Conservation (phyloP, 2,113 vertebrate genomes). For the Actenoides hombroni region DNA sequence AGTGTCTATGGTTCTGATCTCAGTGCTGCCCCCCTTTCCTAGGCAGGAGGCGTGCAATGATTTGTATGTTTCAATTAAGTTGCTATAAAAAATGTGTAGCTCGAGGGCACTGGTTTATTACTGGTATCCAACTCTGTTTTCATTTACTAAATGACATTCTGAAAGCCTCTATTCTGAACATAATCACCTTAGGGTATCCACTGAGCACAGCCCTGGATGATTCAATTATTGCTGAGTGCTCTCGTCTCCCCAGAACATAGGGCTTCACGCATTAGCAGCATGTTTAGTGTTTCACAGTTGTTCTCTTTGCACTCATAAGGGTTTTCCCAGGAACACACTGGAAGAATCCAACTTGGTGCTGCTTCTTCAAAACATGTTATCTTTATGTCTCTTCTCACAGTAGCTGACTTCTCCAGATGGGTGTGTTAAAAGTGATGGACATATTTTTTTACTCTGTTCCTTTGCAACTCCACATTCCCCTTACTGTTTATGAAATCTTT, state of each 20-base stretch:
- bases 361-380: neutral
- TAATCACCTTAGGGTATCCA: slow-evolving; percentile 72
- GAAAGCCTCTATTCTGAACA: slow-evolving; percentile 70
- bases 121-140: slow-evolving; percentile 75
- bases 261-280: slow-evolving; percentile 31
- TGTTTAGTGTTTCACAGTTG: slow-evolving; percentile 26
- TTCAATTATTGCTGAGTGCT: slow-evolving; percentile 70
- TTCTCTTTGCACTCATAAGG: slow-evolving; percentile 31
- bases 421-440: neutral
- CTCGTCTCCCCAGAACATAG: slow-evolving; percentile 34
- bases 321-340: slow-evolving; percentile 4
- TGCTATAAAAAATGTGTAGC: slow-evolving; percentile 71
- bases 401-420: neutral
- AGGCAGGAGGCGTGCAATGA: slow-evolving; percentile 38
- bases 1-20: slow-evolving; percentile 17
- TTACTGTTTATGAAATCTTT: neutral
- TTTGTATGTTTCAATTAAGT: slow-evolving; percentile 74
- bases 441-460: neutral
- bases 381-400: neutral
- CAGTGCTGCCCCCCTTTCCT: slow-evolving; percentile 43
- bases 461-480: neutral
- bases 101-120: slow-evolving; percentile 71
- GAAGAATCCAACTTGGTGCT: neutral
- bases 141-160: slow-evolving; percentile 75
- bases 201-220: slow-evolving; percentile 56